phyloP scores from a whole-genome alignment of 2,797 vertebrate genomes.

The Harpagifer antarcticus region DNA sequence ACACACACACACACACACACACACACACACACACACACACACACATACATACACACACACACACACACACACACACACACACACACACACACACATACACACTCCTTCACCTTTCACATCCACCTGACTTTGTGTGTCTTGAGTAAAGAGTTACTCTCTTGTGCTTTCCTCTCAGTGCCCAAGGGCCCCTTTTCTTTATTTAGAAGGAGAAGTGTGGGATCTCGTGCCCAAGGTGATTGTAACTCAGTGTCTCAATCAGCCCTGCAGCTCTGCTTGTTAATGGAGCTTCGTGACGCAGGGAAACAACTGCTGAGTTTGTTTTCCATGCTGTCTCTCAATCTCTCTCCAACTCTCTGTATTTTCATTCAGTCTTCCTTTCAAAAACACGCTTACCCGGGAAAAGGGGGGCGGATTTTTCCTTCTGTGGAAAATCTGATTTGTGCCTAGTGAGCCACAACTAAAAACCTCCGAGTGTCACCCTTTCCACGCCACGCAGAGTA shows the following conservation, averaged over 20 bases:
- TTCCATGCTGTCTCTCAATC: conserved; percentile 61
- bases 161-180: background rate
- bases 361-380: conserved; percentile 80
- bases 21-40: background rate
- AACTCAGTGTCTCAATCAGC: conserved; percentile 36
- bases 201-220: background rate
- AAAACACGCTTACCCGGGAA: conserved; percentile 79
- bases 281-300: conserved; percentile 21
- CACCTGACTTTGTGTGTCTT: conserved; percentile 61
- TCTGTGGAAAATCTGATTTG: conserved; percentile 88
- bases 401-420: conserved; percentile 80
- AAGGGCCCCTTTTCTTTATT: conserved; percentile 5
- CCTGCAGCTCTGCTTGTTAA: conserved; percentile 34
- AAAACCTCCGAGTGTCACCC: conserved; percentile 59
- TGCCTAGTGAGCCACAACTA: conserved; percentile 63
- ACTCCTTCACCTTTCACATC: conserved; percentile 52
- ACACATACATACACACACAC: no score
- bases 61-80: conserved; percentile 18
- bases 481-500: conserved; percentile 58
- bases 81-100: conserved; percentile 18
- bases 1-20: conserved; percentile 25
- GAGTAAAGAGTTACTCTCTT: conserved; percentile 28
- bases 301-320: conserved; percentile 53
- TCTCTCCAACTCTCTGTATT: conserved; percentile 54
- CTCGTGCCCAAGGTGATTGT: background rate